Conservation (phyloP, 2,888 invertebrate species). For the Apodemia duryi region DNA sequence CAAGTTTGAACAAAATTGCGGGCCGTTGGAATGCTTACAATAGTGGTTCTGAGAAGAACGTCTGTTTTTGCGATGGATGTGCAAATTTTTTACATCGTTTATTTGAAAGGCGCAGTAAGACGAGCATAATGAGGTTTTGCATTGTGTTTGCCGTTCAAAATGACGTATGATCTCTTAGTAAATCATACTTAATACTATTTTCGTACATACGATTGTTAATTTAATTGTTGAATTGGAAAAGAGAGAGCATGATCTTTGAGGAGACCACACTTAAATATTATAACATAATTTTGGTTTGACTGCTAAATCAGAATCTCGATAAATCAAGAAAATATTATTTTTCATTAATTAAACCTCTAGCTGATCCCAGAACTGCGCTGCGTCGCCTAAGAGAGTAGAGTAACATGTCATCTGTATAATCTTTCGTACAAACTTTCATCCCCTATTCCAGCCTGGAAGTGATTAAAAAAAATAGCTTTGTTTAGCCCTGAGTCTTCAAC, state of each 20-base stretch:
- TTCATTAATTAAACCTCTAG: too few relatives aligned
- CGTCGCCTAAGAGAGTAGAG: too few relatives aligned
- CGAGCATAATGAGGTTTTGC: slow-evolving; percentile 27
- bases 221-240: background rate
- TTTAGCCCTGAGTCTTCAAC: too few relatives aligned
- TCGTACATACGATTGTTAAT: background rate
- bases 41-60: slow-evolving; percentile 66
- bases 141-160: slow-evolving; percentile 16
- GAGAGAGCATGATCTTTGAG: background rate
- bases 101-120: slow-evolving; percentile 33
- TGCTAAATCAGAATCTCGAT: too few relatives aligned
- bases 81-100: slow-evolving; percentile 59
- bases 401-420: too few relatives aligned
- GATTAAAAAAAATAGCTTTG: too few relatives aligned
- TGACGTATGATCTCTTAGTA: background rate
- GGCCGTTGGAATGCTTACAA: slow-evolving; percentile 67
- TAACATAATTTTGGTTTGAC: too few relatives aligned
- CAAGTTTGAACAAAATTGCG: slow-evolving; percentile 67
- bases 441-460: too few relatives aligned
- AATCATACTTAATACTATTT: background rate
- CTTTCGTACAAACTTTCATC: too few relatives aligned
- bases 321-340: too few relatives aligned
- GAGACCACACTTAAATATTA: too few relatives aligned
- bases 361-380: too few relatives aligned
- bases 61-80: slow-evolving; percentile 62